Evolutionary conservation across 2,888 invertebrate genomes (phyloP).

Genomic region (Tetragonisca angustula): DNA sequence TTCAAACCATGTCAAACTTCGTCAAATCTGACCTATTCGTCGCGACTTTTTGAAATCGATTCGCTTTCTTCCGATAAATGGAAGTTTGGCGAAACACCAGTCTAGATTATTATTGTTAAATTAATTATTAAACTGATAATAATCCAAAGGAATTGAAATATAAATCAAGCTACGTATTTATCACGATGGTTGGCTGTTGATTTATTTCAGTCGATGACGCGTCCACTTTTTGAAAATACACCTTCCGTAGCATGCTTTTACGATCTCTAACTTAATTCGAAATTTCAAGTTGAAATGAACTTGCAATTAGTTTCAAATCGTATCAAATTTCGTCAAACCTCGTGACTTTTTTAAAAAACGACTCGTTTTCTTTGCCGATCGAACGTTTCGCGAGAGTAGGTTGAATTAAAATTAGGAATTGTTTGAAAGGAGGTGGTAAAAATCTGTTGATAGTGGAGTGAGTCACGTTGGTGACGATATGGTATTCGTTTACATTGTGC

Average conservation of each 20-base stretch:
- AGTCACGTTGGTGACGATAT: constrained; percentile 15
- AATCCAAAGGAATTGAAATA: too few species aligned
- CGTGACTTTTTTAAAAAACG: neutral
- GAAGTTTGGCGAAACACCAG: too few species aligned
- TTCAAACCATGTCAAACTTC: too few species aligned
- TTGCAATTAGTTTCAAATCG: neutral
- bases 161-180: neutral
- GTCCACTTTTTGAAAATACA: neutral
- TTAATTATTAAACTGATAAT: too few species aligned
- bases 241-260: neutral
- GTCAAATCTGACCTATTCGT: too few species aligned
- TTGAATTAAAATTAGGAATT: neutral
- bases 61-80: too few species aligned
- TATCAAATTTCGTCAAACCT: neutral
- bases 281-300: too few species aligned
- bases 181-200: neutral
- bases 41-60: too few species aligned
- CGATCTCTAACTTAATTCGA: neutral
- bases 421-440: neutral
- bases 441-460: constrained; percentile 30
- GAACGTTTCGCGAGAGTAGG: neutral
- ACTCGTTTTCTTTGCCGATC: neutral
- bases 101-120: too few species aligned
- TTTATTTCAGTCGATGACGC: constrained; percentile 12
- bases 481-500: constrained; percentile 49